Evolutionary conservation across 2,888 invertebrate species (phyloP), one percentile per base, ranked within the genome.

Genomic region (Cerastis leucographa): DNA sequence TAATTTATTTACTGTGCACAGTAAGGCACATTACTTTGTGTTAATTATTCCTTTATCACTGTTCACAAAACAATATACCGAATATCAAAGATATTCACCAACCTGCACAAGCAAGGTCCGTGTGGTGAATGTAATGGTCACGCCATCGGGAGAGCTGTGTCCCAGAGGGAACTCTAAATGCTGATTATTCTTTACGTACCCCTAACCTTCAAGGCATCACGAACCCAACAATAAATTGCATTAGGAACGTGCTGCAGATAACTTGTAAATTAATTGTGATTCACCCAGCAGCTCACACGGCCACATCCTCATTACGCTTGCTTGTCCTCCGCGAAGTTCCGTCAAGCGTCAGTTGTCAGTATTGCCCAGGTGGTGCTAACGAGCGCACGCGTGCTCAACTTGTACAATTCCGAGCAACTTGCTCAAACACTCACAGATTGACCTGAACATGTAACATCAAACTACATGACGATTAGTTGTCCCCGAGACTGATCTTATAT

Each of bases 321-420:
- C 83, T 82, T 56, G 54, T 40, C 29, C 11, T 8, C 29, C 44
- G 25, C 29, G n/a, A 81, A 81, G 25, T 76, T 81, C n/a, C 35
- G 35, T 44, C 42, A n/a, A 14, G 29, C 72, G n/a, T 72, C 76
- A 79, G 46, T 70, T 29, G 25, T 40, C 79, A 42, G 22, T 81
- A 44, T 59, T 44, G 67, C n/a, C 25, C 72, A 42, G 51, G 19
- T 59, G 66, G 61, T 35, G 62, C 85, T 81, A 59, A 81, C 76
- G 85, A 81, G 67, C 44, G 29, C 56, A 22, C 61, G 59, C 78
- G 54, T 22, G 22, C 51, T 25, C 68, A 81, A 82, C 82, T 82
- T 81, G 51, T 82, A 40, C 82, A 67, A 82, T 82, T 51, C 83
- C 61, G 22, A 35, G n/a, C 22, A 74, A 74, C 62, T 85, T 54